Evolutionary conservation across 2,113 vertebrate genomes (phyloP), one percentile per base, ranked within the genome.

Genomic region (Microcebus lehilahytsara): DNA sequence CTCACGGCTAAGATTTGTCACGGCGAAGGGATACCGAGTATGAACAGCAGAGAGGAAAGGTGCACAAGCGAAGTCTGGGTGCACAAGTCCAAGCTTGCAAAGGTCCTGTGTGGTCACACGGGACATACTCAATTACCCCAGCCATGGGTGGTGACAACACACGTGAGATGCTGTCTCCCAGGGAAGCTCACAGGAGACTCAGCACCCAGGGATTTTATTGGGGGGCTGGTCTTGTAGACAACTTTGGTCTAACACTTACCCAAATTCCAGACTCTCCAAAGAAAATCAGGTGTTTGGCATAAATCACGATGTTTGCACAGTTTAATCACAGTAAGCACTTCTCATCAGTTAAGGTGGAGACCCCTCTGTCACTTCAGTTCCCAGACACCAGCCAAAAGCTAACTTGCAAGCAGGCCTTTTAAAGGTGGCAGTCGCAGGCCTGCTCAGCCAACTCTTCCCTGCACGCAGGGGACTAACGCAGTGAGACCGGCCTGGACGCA

Each of bases 81-180:
- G n/a, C n/a, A n/a, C 27, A 40, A n/a, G 25, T 0, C 0, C 42
- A 14, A 22, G 60, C 8, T 37, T 40, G 27, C 40, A 16, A 16
- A 27, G 22, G 10, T 2, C 62, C 17, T 22, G 34, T 32, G 16
- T 6, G 30, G 34, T 22, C 67, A 22, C 16, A 30, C 17, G n/a
- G 12, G 14, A 32, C 2, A 4, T 67, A 27, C n/a, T 40, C 51
- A 72, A 19, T 72, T 4, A 51, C n/a, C 66, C 51, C 30, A 58
- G 51, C 9, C 19, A 30, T 4, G 8, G 14, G 22, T 6, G 0
- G 17, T 23, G 22, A 74, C 2, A 10, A n/a, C 58, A 25, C 3
- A 2, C 3, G 8, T 80, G 42, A 23, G 42, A 53, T 30, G 16
- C 9, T 32, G 9, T 32, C 20, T 32, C 34, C 19, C 62, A 66